Conservation (phyloP, 1,140 invertebrate genomes). For the Danaus plexippus region DNA sequence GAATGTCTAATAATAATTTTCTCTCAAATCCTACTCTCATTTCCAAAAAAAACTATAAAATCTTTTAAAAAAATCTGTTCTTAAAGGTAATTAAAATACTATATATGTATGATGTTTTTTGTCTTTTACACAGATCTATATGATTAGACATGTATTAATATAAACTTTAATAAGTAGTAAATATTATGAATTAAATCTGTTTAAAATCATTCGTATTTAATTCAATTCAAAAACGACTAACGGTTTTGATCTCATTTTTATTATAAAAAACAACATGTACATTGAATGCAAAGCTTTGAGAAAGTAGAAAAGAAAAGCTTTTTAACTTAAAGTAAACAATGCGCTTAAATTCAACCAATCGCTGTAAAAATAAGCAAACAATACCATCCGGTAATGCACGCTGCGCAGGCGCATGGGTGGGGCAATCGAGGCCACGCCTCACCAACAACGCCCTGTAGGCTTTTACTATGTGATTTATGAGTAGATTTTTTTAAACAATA, state of each 20-base stretch:
- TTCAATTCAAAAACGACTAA: constrained; percentile 1
- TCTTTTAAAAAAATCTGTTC: no score
- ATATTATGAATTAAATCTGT: background rate
- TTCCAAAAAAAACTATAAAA: no score
- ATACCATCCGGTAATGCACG: constrained; percentile 44
- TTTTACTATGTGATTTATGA: constrained; percentile 37
- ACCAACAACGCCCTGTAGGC: constrained; percentile 26
- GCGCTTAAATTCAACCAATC: constrained; percentile 26
- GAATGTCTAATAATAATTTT: no score
- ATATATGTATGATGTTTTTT: no score
- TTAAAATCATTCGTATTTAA: background rate
- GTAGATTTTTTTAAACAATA: constrained; percentile 29
- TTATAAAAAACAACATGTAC: background rate
- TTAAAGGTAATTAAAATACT: no score
- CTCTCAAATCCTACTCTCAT: no score
- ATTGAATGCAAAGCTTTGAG: background rate
- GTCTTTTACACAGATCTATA: no score
- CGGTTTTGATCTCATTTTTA: no score
- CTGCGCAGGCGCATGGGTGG: constrained; percentile 37
- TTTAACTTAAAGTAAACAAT: constrained; percentile 21
- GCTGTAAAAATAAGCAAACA: constrained; percentile 31
- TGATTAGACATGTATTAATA: no score
- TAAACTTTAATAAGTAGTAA: no score
- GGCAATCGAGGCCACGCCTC: constrained; percentile 28
- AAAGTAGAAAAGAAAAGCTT: constrained; percentile 9